phyloP scores from a whole-genome alignment of 2,888 invertebrate genomes.

The Aricia artaxerxes region DNA sequence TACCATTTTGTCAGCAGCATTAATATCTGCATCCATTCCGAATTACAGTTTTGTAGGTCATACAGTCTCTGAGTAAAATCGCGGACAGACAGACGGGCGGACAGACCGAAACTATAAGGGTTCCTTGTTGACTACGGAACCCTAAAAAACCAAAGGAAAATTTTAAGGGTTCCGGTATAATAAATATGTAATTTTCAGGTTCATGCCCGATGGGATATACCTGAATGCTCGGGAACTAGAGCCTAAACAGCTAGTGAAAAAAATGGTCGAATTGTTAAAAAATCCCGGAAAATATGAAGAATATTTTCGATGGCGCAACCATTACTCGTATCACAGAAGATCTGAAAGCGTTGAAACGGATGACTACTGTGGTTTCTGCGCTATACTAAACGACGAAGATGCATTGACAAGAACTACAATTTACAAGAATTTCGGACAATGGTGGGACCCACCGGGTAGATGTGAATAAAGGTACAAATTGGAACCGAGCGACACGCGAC shows the following conservation, averaged over 20 bases:
- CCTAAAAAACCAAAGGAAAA: too few relatives aligned
- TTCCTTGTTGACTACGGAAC: too few relatives aligned
- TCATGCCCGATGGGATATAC: slow-evolving; percentile 65
- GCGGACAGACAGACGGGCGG: too few relatives aligned
- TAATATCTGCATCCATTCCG: too few relatives aligned
- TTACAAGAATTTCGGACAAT: slow-evolving; percentile 53
- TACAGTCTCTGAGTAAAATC: too few relatives aligned
- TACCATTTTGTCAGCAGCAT: too few relatives aligned
- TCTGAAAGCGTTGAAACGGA: slow-evolving; percentile 55
- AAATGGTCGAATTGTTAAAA: slow-evolving; percentile 57
- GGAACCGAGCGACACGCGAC: too few relatives aligned
- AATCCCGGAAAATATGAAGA: slow-evolving; percentile 55
- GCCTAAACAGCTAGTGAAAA: slow-evolving; percentile 50
- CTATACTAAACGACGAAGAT: slow-evolving; percentile 55
- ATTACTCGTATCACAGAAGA: slow-evolving; percentile 59
- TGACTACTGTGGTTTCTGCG: slow-evolving; percentile 65
- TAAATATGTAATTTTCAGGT: slow-evolving; percentile 49
- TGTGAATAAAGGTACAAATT: slow-evolving; percentile 20
- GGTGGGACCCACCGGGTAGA: slow-evolving; percentile 58
- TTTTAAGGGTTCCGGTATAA: too few relatives aligned
- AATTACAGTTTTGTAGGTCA: too few relatives aligned
- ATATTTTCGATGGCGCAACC: slow-evolving; percentile 65
- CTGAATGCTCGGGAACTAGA: slow-evolving; percentile 57
- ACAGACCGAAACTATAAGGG: too few relatives aligned
- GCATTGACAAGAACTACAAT: slow-evolving; percentile 49